Conservation (phyloP, 2,113 vertebrate species). For the Pelecanoides urinatrix region DNA sequence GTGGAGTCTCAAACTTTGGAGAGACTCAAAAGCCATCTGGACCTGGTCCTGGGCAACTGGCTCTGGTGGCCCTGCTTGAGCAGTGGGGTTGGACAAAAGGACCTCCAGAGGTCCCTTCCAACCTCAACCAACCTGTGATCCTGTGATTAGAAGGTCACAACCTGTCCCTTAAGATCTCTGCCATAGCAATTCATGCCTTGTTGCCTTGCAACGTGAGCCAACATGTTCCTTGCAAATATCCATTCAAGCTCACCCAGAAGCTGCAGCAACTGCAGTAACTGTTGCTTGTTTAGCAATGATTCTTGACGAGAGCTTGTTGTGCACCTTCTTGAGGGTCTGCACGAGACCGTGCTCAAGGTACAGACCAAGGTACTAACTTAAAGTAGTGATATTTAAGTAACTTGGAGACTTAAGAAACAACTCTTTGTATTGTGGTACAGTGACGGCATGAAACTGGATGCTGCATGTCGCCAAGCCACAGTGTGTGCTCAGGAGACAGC, state of each 20-base stretch:
- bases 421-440: rapidly evolving
- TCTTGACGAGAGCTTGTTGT: background rate
- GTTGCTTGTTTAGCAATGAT: background rate
- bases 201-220: background rate
- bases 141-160: background rate
- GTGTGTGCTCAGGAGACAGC: background rate
- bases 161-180: background rate
- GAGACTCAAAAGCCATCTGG: background rate
- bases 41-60: background rate
- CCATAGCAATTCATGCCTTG: background rate
- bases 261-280: background rate
- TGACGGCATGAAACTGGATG: background rate
- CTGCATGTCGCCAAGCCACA: rapidly evolving
- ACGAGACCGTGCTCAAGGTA: background rate
- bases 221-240: background rate
- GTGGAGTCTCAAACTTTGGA: background rate
- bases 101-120: background rate
- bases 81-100: background rate
- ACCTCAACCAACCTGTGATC: no score
- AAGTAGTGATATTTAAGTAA: background rate
- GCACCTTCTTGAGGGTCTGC: background rate
- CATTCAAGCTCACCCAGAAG: background rate
- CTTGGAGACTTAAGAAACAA: background rate
- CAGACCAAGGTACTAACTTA: background rate
- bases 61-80: background rate